A percentile compares a stretch with the other conserved stretches of the same genome.
phyloP scores from a whole-genome alignment of 2,888 invertebrate genomes.

The Reticulitermes lucifugus region DNA sequence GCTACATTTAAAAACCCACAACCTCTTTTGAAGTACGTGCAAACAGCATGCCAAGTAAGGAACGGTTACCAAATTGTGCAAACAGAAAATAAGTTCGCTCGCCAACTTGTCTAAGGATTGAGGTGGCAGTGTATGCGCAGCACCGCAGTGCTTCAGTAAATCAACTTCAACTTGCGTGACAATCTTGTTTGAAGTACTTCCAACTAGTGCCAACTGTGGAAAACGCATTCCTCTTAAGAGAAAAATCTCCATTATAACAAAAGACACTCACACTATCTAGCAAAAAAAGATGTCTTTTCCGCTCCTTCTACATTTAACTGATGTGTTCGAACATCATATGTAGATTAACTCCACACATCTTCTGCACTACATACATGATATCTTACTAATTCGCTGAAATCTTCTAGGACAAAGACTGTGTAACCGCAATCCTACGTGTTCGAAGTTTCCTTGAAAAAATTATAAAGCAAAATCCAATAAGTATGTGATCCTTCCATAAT shows the following conservation, averaged over 20 bases:
- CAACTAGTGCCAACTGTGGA: slow-evolving; percentile 12
- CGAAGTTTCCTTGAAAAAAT: too few relatives aligned
- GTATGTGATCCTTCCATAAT: too few relatives aligned
- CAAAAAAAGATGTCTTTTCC: neutral
- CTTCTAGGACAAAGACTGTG: too few relatives aligned
- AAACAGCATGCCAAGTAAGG: neutral
- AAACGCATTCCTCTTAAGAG: neutral
- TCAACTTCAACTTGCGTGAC: slow-evolving; percentile 35
- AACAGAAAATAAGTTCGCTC: neutral
- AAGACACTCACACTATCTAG: neutral
- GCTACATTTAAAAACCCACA: neutral
- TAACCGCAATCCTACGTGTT: too few relatives aligned
- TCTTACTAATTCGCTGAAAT: too few relatives aligned
- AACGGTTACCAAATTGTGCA: neutral
- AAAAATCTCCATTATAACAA: slow-evolving; percentile 27
- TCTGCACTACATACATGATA: too few relatives aligned
- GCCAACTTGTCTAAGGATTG: neutral
- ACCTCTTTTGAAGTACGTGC: too few relatives aligned
- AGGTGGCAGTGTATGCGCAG: neutral
- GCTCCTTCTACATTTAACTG: neutral
- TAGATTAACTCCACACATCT: neutral
- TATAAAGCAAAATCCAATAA: too few relatives aligned
- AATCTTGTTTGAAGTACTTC: slow-evolving; percentile 32
- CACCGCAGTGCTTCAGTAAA: slow-evolving; percentile 13
- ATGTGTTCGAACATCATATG: neutral